phyloP scores from a whole-genome alignment of 2,888 invertebrate species.

The Troides oblongomaculatus region DNA sequence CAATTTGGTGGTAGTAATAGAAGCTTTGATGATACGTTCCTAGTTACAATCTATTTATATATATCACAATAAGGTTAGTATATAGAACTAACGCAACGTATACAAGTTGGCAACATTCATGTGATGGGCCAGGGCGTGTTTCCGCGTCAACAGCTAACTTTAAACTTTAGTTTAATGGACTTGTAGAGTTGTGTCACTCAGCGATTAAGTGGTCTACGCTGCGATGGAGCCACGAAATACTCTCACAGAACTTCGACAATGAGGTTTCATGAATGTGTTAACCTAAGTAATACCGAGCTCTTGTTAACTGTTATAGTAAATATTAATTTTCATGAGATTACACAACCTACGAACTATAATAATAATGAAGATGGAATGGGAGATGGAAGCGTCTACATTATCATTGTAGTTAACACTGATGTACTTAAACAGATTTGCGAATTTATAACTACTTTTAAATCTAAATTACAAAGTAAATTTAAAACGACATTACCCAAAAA shows the following conservation, averaged over 20 bases:
- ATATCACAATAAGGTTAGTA: no score
- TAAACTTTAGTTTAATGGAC: conserved; percentile 51
- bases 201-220: conserved; percentile 46
- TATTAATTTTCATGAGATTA: not conserved
- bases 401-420: not conserved
- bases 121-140: conserved; percentile 35
- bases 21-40: no score
- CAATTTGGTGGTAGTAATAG: no score
- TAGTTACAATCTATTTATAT: no score
- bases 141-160: conserved; percentile 48
- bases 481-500: no score
- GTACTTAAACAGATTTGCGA: no score
- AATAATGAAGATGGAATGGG: not conserved
- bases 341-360: not conserved
- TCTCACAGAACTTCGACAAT: conserved; percentile 39
- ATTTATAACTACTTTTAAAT: no score
- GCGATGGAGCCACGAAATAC: conserved; percentile 35
- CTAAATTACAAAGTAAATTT: no score
- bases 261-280: conserved; percentile 39
- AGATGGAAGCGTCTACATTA: no score
- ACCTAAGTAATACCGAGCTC: not conserved
- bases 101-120: conserved; percentile 15
- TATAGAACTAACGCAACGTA: conserved; percentile 6
- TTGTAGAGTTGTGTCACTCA: conserved; percentile 44
- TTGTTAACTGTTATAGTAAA: not conserved